These are phyloP conservation scores for Drosophila koepferae DNA, from an alignment of 2,888 invertebrate species.

Conservation along the genomic window DNA sequence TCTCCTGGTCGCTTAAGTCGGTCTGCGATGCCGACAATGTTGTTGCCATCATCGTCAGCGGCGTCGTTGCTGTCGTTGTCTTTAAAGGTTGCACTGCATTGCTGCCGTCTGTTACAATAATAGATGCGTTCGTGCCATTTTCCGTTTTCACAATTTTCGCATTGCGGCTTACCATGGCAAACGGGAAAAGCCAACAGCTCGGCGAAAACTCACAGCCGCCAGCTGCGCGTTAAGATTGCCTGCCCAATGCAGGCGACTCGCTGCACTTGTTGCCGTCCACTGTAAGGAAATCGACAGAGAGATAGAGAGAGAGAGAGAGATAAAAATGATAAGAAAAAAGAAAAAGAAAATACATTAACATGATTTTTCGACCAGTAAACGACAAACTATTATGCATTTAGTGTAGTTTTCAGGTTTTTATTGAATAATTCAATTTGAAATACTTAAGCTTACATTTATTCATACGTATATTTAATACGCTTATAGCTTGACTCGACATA, in stretches of 20 bases:
- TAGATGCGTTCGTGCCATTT: slow-evolving; percentile 75
- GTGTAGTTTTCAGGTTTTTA: background rate
- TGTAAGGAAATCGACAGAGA: slow-evolving; percentile 36
- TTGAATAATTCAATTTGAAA: background rate
- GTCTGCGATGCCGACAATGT: slow-evolving; percentile 62
- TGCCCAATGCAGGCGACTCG: slow-evolving; percentile 43
- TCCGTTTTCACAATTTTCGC: slow-evolving; percentile 80
- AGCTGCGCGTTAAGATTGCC: slow-evolving; percentile 66
- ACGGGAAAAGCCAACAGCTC: slow-evolving; percentile 21
- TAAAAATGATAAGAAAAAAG: background rate
- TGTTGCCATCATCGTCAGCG: slow-evolving; percentile 43
- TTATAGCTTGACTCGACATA: background rate
- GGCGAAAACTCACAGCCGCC: slow-evolving; percentile 63
- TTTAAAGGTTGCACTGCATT: slow-evolving; percentile 60
- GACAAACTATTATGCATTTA: slow-evolving; percentile 29
- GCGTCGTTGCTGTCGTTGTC: slow-evolving; percentile 46
- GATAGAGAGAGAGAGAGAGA: background rate
- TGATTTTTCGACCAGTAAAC: slow-evolving; percentile 21
- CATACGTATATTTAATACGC: background rate
- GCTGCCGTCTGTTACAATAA: slow-evolving; percentile 57
- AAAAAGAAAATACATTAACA: slow-evolving; percentile 24
- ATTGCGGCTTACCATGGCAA: slow-evolving; percentile 76
- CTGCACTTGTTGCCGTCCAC: slow-evolving; percentile 61
- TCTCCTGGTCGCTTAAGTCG: slow-evolving; percentile 74
- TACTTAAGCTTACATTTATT: background rate